Conservation (phyloP, 1,140 invertebrate genomes). For the Micrasema longulum region DNA sequence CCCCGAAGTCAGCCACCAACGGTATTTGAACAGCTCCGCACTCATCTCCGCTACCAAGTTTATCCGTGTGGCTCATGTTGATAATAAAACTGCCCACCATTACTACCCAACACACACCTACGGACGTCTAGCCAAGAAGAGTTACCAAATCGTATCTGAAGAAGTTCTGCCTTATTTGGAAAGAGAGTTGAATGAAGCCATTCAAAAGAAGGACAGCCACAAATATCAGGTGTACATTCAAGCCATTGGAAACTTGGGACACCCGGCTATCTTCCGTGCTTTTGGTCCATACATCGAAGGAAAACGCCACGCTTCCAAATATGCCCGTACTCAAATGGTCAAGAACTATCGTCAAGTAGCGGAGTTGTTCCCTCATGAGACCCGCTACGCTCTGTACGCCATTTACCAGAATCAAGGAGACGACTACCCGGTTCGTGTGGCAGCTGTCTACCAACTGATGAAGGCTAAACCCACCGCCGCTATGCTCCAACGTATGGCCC, state of each 20-base stretch:
- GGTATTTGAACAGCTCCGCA: conserved; percentile 66
- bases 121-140: conserved; percentile 66
- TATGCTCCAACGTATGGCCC: conserved; percentile 77
- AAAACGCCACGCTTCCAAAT: conserved; percentile 66
- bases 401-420: conserved; percentile 76
- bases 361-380: conserved; percentile 64
- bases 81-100: conserved; percentile 67
- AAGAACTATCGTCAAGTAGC: conserved; percentile 66
- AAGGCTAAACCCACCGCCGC: conserved; percentile 68
- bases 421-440: conserved; percentile 72
- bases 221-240: conserved; percentile 72
- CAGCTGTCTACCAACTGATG: conserved; percentile 72
- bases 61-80: conserved; percentile 69
- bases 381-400: conserved; percentile 71
- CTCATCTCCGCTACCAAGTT: conserved; percentile 71
- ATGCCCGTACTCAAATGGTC: conserved; percentile 74
- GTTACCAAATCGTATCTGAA: conserved; percentile 65
- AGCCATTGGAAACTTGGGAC: conserved; percentile 73
- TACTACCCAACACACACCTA: conserved; percentile 74
- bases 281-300: conserved; percentile 78
- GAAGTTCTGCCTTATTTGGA: conserved; percentile 72
- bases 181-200: conserved; percentile 66
- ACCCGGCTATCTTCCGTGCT: conserved; percentile 70
- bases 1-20: conserved; percentile 64
- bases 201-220: conserved; percentile 64